Base-by-base conservation (phyloP, 2,888 invertebrate species). In the Piscicola geometra region DNA sequence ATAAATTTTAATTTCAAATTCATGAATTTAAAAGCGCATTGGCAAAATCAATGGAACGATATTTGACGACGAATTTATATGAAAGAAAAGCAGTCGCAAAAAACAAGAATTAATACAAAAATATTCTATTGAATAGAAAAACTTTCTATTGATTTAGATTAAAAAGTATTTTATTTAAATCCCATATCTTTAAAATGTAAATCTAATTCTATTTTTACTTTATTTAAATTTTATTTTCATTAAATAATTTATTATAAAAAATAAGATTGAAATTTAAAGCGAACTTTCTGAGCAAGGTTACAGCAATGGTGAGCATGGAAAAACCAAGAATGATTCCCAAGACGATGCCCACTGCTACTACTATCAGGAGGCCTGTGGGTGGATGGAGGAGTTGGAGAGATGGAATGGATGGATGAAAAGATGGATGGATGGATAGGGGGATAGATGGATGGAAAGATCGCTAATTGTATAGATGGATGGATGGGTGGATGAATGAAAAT, bases 271-370 rank as follows among this genome's bases (percentile, higher is more conserved):
- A n/a, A 25, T 64, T 32, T 25, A 66, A 12, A 66, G 32, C 69
- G 12, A 36, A 77, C 77, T 75, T 75, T 66, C 68, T 77, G 36
- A 77, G 68, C 30, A 74, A 32, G 35, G 69, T 66, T 32, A 77
- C 73, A 25, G 77, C 77, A 25, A 77, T 35, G 36, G 75, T 52
- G 50, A 77, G 71, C 77, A 77, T 77, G 50, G 75, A 50, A 36
- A 77, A 77, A 15, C 77, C 77, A 33, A 77, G 64, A 0, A 77
- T 30, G 35, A 77, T 69, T 5, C 77, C 77, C 56, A 77, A 66
- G 21, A 74, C 75, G 15, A 77, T 66, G 0, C 77, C 77, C 18
- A 75, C 67, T n/a, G 70, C 77, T 47, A 77, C 69, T 0, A 77
- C 75, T 35, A 75, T 33, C 41, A 77, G 56, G 30, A 77, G 60